Evolutionary conservation across 2,797 vertebrate genomes (phyloP).

Genomic region (Astyanax mexicanus): DNA sequence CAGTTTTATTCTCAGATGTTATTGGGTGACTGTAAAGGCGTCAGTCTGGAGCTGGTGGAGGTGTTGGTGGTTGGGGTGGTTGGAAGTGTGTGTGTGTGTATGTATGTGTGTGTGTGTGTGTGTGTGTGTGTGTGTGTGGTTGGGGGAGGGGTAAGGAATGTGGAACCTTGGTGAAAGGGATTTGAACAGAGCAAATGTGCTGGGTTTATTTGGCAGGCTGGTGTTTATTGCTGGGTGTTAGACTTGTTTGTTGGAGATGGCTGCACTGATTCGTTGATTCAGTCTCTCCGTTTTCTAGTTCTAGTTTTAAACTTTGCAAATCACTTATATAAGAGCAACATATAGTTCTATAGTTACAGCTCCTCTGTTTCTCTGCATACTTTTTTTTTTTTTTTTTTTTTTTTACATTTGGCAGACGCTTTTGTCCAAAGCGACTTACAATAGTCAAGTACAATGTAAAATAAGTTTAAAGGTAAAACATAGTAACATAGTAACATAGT

Average conservation of each 20-base stretch:
- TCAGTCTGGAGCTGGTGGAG: background rate
- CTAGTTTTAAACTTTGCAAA: too few species aligned
- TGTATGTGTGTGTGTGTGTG: conserved; percentile 59
- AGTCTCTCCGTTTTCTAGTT: too few species aligned
- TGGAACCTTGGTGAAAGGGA: conserved; percentile 79
- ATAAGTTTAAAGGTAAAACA: too few species aligned
- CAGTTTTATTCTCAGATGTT: background rate
- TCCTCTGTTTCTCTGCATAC: too few species aligned
- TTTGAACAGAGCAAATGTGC: conserved; percentile 64
- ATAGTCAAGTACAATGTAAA: too few species aligned
- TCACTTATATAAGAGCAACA: too few species aligned
- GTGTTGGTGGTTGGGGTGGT: conserved; percentile 72
- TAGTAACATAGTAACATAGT: too few species aligned
- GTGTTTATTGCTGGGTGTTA: conserved; percentile 49
- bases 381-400: too few species aligned
- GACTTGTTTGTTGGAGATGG: background rate
- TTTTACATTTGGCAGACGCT: too few species aligned
- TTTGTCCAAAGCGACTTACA: too few species aligned
- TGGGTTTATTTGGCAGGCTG: conserved; percentile 50
- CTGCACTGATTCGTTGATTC: background rate
- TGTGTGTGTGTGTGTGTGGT: conserved; percentile 55
- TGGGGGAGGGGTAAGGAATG: conserved; percentile 77
- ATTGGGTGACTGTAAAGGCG: background rate
- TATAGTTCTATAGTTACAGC: too few species aligned
- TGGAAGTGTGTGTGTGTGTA: conserved; percentile 65